Conservation (phyloP, 2,113 vertebrate genomes). For the Plecturocebus donacophilus region DNA sequence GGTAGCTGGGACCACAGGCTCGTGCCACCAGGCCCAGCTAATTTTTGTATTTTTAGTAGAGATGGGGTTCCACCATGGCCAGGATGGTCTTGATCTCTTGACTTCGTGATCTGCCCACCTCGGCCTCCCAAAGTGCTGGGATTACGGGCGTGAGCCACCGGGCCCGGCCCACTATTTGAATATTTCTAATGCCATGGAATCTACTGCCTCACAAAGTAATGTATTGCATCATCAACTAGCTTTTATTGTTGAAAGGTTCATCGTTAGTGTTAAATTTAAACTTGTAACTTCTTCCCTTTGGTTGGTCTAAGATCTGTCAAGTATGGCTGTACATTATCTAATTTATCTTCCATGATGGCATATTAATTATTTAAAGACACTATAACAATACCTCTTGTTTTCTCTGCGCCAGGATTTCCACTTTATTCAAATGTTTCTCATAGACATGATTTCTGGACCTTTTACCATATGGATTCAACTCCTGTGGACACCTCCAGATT, state of each 20-base stretch:
- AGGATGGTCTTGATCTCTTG: too few species aligned
- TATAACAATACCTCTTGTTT: slow-evolving; percentile 46
- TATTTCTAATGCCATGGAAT: slow-evolving; percentile 14
- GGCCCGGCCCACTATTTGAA: background rate
- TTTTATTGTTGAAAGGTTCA: slow-evolving; percentile 57
- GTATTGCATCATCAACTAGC: slow-evolving; percentile 36
- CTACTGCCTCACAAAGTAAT: background rate
- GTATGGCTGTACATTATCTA: slow-evolving; percentile 47
- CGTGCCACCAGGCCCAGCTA: too few species aligned
- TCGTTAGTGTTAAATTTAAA: slow-evolving; percentile 66
- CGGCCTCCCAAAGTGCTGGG: too few species aligned
- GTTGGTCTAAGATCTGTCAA: slow-evolving; percentile 49
- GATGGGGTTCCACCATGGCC: too few species aligned
- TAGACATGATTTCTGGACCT: background rate
- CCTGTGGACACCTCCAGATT: background rate
- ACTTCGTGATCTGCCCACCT: too few species aligned
- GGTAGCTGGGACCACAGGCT: too few species aligned
- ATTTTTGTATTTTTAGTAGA: too few species aligned
- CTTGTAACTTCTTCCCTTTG: slow-evolving; percentile 57
- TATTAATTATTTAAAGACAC: slow-evolving; percentile 73
- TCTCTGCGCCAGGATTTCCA: background rate
- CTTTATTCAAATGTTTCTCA: slow-evolving; percentile 54
- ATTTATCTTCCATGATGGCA: slow-evolving; percentile 61
- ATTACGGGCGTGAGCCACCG: too few species aligned
- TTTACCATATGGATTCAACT: background rate